Conservation (phyloP, 2,113 vertebrate genomes). For the Eubucco bourcierii region DNA sequence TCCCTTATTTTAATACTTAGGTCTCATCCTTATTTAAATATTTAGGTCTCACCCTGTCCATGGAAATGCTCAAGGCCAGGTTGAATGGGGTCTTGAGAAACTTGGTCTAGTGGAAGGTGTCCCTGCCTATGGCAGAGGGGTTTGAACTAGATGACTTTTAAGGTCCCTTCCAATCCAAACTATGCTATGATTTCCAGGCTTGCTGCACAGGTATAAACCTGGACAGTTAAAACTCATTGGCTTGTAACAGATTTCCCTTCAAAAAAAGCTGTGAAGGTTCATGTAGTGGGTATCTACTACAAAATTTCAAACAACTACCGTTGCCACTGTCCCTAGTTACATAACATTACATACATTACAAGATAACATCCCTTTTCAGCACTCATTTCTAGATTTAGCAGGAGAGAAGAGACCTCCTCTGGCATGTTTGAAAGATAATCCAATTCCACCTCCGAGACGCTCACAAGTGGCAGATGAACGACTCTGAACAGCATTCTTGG, state of each 20-base stretch:
- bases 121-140: too few species aligned
- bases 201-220: background rate
- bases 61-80: too few species aligned
- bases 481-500: background rate
- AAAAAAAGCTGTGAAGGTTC: background rate
- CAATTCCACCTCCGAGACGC: background rate
- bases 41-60: too few species aligned
- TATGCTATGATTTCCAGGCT: background rate
- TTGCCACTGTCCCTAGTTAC: background rate
- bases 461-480: background rate
- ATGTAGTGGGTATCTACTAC: background rate
- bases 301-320: background rate
- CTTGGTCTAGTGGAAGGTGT: too few species aligned
- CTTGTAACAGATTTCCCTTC: background rate
- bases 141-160: too few species aligned
- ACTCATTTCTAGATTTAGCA: background rate
- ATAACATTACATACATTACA: background rate
- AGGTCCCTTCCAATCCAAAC: too few species aligned
- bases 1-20: background rate
- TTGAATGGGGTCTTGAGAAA: too few species aligned
- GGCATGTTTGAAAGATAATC: background rate
- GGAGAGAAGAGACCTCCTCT: constrained; percentile 29
- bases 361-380: background rate
- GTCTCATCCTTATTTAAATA: background rate
- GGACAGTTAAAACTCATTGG: background rate